Evolutionary conservation across 2,888 invertebrate genomes (phyloP), one percentile per base, ranked within the genome.

Genomic region (Ectemnius continuus): DNA sequence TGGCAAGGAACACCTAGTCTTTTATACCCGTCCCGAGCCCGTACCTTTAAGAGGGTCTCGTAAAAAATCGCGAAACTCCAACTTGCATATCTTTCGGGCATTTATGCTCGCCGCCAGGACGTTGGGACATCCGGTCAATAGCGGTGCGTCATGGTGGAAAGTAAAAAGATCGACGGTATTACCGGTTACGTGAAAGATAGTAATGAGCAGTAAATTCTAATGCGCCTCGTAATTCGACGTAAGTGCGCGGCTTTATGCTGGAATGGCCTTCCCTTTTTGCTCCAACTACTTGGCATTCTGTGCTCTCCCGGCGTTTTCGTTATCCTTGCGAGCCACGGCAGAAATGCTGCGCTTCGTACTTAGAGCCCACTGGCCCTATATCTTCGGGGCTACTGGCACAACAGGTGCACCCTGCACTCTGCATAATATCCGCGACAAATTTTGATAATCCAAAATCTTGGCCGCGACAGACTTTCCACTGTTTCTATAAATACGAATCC

Each of bases 251-350:
- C 64, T 76, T 76, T 75, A 52, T 76, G 64, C 70, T 52, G 67
- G 76, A 76, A 68, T 76, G 73, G 74, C 69, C 75, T 71, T 63
- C 67, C 64, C 60, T 67, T 67, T 63, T 62, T 56, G 47, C 69
- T 56, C 13, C 26, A 57, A 48, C 75, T 73, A 72, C 76, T 70
- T 78, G 77, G 82, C 72, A 75, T 73, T 77, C 76, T 47, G 73
- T 70, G 69, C 73, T 75, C 67, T 64, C 67, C 66, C 72, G 64
- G 68, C 58, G 76, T 65, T 77, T 77, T 77, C 77, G 72, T 77
- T 76, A 76, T 64, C 75, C 71, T 61, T 71, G 75, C 70, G 75
- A 76, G 66, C 1, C 71, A 66, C 65, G 62, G 71, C 67, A 67
- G 76, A 66, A 77, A 77, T 72, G 71, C 59, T 61, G 76, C 67